Conservation (phyloP, 2,888 invertebrate species). For the Deroplatys truncata region DNA sequence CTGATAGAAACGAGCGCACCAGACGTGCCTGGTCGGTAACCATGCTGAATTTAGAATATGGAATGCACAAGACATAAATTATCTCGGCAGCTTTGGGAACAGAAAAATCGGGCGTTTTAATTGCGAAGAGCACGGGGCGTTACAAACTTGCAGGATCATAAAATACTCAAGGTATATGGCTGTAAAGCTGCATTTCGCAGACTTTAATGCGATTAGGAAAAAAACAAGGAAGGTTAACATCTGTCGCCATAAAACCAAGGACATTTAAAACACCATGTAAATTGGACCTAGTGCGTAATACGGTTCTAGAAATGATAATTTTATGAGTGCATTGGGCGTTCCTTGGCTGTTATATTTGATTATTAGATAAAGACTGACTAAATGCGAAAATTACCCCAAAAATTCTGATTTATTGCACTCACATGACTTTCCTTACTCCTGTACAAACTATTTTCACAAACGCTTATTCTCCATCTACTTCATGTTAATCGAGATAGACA, state of each 20-base stretch:
- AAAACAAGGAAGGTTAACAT: neutral
- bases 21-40: neutral
- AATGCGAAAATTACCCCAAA: no score
- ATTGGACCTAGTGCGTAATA: neutral
- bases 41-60: neutral
- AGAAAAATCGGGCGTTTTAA: neutral
- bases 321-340: neutral
- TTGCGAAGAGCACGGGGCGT: neutral
- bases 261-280: neutral
- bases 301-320: neutral
- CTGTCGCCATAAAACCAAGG: neutral
- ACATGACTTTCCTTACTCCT: no score
- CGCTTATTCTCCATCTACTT: no score
- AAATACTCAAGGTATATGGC: neutral
- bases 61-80: neutral
- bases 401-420: no score
- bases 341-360: no score
- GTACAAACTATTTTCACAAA: no score
- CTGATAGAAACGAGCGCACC: neutral
- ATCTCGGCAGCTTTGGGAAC: neutral
- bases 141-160: neutral
- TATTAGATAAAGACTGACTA: no score
- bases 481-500: no score
- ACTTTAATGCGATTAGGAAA: neutral
- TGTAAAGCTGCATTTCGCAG: neutral